Evolutionary conservation across 2,797 vertebrate species (phyloP).

Genomic region (Halcyon badia): DNA sequence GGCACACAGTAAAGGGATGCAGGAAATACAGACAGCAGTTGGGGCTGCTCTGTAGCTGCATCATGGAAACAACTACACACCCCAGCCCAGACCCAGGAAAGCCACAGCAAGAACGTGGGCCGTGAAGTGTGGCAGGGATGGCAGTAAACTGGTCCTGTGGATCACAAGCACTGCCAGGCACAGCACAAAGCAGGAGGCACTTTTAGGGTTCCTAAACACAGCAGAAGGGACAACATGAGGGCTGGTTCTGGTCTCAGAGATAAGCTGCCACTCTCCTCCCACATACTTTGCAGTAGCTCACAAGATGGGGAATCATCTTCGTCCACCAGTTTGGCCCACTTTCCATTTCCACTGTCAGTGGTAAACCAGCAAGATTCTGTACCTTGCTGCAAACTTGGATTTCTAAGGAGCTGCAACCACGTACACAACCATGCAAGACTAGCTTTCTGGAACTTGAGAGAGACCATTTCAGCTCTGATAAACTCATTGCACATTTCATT

Average conservation of each 20-base stretch:
- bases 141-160: not conserved
- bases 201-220: not conserved
- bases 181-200: not conserved
- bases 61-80: not conserved
- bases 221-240: not conserved
- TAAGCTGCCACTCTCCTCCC: not conserved
- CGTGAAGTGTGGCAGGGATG: not conserved
- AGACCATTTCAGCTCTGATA: not conserved
- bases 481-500: not conserved
- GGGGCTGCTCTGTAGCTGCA: not conserved
- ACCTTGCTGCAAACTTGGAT: not conserved
- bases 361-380: not conserved
- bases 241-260: not conserved
- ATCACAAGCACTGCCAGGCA: not conserved
- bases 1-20: not conserved
- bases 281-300: not conserved
- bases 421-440: too few relatives aligned
- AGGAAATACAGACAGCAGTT: not conserved
- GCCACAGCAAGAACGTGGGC: not conserved
- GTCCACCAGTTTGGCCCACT: rapidly evolving
- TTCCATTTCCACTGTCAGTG: not conserved
- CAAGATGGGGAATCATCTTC: not conserved
- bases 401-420: not conserved
- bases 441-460: not conserved
- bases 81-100: not conserved